Percentiles rank a stretch among this genome's conserved stretches.
Conservation (phyloP, 2,113 vertebrate species). For the Psephotus haematonotus region DNA sequence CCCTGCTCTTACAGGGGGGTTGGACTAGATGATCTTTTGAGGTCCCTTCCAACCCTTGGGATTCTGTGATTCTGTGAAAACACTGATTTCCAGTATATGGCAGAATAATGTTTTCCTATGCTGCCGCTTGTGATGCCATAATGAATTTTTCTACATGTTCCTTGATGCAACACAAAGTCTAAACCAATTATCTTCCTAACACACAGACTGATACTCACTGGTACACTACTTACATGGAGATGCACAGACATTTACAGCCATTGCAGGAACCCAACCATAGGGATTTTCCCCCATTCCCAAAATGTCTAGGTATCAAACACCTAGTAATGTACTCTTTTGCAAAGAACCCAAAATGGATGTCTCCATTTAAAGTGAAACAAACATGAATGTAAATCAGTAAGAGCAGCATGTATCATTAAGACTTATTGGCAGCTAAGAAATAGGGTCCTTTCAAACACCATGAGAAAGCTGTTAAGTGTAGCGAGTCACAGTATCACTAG, state of each 20-base stretch:
- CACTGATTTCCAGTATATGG: background rate
- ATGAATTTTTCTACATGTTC: background rate
- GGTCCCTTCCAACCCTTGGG: no score
- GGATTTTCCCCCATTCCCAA: background rate
- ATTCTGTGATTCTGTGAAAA: no score
- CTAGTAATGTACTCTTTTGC: rapidly evolving
- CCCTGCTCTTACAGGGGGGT: no score
- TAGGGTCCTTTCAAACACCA: background rate
- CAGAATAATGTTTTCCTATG: rapidly evolving
- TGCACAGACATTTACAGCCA: background rate
- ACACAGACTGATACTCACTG: background rate
- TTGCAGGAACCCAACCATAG: background rate
- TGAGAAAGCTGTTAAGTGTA: background rate
- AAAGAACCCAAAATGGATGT: background rate
- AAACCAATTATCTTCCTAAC: background rate
- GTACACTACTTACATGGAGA: background rate
- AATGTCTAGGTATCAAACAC: background rate
- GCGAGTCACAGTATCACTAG: background rate
- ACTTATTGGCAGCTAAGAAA: background rate
- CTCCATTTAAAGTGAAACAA: background rate
- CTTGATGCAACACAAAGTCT: background rate
- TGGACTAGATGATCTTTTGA: no score
- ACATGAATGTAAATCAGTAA: background rate
- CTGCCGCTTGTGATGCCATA: background rate
- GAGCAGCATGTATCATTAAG: background rate